phyloP scores from a whole-genome alignment of 1,140 invertebrate species.

The Bactericera cockerelli region DNA sequence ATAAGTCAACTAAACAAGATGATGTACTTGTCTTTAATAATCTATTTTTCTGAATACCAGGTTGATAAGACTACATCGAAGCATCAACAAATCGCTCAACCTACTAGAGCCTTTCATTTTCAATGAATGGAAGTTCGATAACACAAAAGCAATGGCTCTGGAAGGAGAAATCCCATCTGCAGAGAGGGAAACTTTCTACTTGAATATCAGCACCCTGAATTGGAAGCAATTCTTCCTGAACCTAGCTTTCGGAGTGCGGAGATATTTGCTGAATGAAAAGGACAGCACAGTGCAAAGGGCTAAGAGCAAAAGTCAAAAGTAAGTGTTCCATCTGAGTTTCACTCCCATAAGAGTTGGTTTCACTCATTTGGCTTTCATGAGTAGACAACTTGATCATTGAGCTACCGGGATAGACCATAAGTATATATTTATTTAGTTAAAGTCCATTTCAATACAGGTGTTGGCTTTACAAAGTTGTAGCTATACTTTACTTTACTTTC shows the following conservation, averaged over 20 bases:
- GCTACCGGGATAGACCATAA: not conserved
- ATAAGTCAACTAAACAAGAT: no score
- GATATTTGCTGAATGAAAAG: slow-evolving; percentile 60
- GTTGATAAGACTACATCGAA: slow-evolving; percentile 67
- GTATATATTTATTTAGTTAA: no score
- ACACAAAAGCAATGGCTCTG: slow-evolving; percentile 50
- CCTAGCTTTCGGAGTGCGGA: slow-evolving; percentile 52
- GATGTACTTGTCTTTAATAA: no score
- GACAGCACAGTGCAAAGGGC: slow-evolving; percentile 51
- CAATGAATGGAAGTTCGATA: slow-evolving; percentile 78
- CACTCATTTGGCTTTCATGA: not conserved
- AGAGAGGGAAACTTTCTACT: slow-evolving; percentile 50
- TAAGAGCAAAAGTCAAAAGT: slow-evolving; percentile 46
- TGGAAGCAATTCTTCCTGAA: slow-evolving; percentile 60
- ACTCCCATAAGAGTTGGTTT: not conserved
- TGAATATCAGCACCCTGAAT: slow-evolving; percentile 50
- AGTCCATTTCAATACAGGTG: no score
- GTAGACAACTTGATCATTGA: not conserved
- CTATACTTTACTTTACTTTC: no score
- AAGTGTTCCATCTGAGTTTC: slow-evolving; percentile 14
- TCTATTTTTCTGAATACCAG: no score
- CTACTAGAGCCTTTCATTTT: slow-evolving; percentile 79
- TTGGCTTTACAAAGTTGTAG: no score
- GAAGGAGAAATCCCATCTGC: slow-evolving; percentile 41
- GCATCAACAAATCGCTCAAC: slow-evolving; percentile 63